A percentile compares a stretch with the other conserved stretches of the same genome.
Conservation (phyloP, 2,113 vertebrate species). For the Triplophysa tibetana region DNA sequence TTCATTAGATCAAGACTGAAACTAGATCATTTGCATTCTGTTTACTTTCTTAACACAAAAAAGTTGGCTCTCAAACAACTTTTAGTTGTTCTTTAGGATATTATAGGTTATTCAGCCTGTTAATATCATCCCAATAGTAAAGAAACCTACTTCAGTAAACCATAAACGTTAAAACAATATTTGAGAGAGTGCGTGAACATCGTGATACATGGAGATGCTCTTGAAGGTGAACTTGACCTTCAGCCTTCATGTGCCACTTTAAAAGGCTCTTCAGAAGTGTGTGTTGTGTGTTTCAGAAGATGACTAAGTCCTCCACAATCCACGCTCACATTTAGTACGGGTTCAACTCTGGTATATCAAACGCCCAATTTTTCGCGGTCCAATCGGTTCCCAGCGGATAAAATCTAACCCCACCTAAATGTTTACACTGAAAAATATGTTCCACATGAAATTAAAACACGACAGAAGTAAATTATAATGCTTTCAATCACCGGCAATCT, state of each 20-base stretch:
- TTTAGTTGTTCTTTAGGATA: background rate
- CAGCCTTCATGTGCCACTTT: no score
- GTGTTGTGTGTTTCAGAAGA: no score
- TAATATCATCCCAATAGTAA: background rate
- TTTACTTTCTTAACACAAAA: no score
- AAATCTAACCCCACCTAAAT: background rate
- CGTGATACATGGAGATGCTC: background rate
- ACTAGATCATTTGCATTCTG: background rate
- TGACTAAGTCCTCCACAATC: no score
- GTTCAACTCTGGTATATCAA: background rate
- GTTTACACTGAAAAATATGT: background rate
- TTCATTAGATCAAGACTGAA: background rate
- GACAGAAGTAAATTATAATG: no score
- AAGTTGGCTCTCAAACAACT: background rate
- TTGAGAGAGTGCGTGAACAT: background rate
- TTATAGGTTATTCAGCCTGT: no score
- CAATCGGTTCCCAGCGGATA: background rate
- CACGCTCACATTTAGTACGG: background rate
- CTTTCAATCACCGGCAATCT: no score
- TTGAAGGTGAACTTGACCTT: no score
- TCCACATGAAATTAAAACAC: no score
- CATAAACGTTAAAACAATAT: background rate
- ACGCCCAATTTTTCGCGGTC: background rate
- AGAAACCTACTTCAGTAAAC: background rate
- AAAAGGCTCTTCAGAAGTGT: no score